Evolutionary conservation across 2,888 invertebrate genomes (phyloP), one percentile per base, ranked within the genome.

Genomic region (Monopis laevigella): DNA sequence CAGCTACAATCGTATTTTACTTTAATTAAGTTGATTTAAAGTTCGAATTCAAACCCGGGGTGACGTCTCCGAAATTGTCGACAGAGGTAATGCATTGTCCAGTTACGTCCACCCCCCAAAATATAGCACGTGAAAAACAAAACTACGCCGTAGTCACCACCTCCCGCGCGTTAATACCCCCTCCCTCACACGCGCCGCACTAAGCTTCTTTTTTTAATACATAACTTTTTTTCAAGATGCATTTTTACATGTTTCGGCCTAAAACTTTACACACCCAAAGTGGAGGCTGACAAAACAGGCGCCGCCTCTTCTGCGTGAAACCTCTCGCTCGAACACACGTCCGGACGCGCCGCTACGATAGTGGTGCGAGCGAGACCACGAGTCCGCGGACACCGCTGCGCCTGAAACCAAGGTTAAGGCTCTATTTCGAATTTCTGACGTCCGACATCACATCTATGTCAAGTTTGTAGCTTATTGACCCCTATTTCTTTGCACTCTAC

Each of bases 201-300:
- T 75, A 74, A 75, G 69, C 69, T 74, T 78, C 78, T 78, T 80
- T 80, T 80, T 80, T 80, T 73, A 78, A 80, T 78, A 78, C 80
- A 80, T 80, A 80, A 80, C 80, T 80, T 80, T 80, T 80, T 80
- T 80, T 77, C 77, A 80, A 80, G 78, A 78, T 80, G 78, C 80
- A 80, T 78, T 80, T 80, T 78, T 80, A 80, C 80, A 78, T 75
- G 80, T 80, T 77, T 75, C 77, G 77, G 77, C 78, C 78, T 78
- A 80, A 45, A 78, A 78, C 77, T 80, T 80, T 78, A 77, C 78
- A 77, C 78, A 75, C 77, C 78, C 78, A 75, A 65, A 58, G 62
- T 49, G 56, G 50, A 63, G 64, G 62, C 59, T 55, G 73, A 69
- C 52, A 59, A 56, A 67, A 63, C 44, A 56, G 74, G 77, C 58